A percentile compares a stretch with the other conserved stretches of the same genome.
These are phyloP conservation scores for Lycaena phlaeas DNA, from an alignment of 2,888 invertebrate species.

Conservation along the genomic window DNA sequence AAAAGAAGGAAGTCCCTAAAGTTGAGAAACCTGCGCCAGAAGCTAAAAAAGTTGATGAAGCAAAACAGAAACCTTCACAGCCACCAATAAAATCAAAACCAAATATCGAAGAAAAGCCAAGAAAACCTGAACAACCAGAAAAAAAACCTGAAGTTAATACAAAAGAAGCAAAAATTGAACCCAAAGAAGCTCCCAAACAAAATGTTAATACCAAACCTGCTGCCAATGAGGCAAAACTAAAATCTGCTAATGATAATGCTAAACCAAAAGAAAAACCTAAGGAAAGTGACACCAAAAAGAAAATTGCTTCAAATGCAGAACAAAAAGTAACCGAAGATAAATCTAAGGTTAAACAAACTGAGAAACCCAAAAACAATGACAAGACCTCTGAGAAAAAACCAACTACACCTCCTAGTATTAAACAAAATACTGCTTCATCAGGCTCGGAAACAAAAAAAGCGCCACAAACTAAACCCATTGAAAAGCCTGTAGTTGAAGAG, in stretches of 20 bases:
- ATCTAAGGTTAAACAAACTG: conserved; percentile 25
- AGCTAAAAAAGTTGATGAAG: conserved; percentile 1
- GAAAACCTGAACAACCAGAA: conserved; percentile 19
- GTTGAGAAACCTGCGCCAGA: conserved; percentile 16
- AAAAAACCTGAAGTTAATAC: background rate
- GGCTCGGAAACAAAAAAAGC: conserved; percentile 10
- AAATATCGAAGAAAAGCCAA: conserved; percentile 12
- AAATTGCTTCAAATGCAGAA: conserved; percentile 9
- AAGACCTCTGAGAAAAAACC: conserved; percentile 4
- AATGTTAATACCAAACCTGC: background rate
- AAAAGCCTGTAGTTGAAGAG: conserved; percentile 56
- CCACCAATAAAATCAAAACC: conserved; percentile 8
- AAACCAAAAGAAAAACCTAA: conserved; percentile 10
- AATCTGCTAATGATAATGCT: background rate
- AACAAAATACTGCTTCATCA: background rate
- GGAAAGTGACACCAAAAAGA: conserved; percentile 9
- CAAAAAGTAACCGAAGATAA: conserved; percentile 16
- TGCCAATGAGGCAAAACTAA: background rate
- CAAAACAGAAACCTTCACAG: conserved; percentile 15
- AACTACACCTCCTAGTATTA: background rate
- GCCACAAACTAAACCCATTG: conserved; percentile 17
- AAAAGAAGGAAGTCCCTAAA: conserved; percentile 11
- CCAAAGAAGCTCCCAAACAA: conserved; percentile 6
- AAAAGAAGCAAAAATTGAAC: conserved; percentile 7
- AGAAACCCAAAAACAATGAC: conserved; percentile 31